Evolutionary conservation across 2,113 vertebrate species (phyloP).

Genomic region (Hemichromis elongatus): DNA sequence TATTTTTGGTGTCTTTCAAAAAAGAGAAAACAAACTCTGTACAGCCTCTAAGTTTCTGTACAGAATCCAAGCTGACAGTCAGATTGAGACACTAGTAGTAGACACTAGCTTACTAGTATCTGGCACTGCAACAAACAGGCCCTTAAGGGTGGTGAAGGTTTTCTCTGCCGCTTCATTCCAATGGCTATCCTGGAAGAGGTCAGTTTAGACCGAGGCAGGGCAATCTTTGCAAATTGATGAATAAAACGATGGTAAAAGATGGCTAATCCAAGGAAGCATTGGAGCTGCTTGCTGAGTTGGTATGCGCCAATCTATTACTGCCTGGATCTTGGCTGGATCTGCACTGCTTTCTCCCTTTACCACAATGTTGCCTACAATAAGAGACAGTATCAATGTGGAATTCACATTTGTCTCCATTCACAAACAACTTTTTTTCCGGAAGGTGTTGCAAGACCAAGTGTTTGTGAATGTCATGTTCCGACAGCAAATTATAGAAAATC

Average conservation of each 20-base stretch:
- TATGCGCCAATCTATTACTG: neutral
- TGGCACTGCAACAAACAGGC: neutral
- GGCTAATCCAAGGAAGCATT: neutral
- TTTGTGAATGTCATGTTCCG: neutral
- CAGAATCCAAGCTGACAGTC: neutral
- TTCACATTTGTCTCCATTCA: neutral
- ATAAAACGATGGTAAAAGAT: neutral
- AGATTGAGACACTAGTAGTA: neutral
- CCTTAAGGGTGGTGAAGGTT: neutral
- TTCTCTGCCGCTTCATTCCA: neutral
- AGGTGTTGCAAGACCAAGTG: neutral
- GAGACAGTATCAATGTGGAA: neutral
- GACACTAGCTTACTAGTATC: neutral
- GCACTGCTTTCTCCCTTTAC: neutral
- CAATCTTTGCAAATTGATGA: neutral
- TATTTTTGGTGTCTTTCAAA: neutral
- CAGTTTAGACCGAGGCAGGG: neutral
- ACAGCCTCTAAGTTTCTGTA: neutral
- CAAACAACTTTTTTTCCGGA: neutral
- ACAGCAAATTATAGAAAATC: no score
- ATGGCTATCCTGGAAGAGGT: neutral
- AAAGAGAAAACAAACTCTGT: neutral
- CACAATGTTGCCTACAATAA: neutral
- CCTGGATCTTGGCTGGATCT: neutral
- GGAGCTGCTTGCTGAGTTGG: neutral